Conservation (phyloP, 2,113 vertebrate genomes). For the Chaetorhynchus papuensis region DNA sequence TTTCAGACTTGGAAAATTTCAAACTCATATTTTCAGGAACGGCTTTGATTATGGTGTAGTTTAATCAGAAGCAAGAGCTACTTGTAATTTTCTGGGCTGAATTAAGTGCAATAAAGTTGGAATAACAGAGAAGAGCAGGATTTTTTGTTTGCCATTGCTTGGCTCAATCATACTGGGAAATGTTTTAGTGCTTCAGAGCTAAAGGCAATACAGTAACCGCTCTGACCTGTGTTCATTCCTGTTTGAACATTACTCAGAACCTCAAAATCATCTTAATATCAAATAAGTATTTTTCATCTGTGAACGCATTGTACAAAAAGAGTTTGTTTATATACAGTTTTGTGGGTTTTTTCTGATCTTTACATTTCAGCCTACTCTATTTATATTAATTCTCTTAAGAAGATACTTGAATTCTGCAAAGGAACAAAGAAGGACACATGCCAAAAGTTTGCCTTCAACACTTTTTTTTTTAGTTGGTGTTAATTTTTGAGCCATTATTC, state of each 20-base stretch:
- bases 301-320: background rate
- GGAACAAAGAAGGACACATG: background rate
- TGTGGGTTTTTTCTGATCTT: background rate
- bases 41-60: background rate
- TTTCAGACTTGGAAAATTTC: background rate
- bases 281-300: background rate
- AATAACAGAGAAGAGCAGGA: background rate
- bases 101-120: background rate
- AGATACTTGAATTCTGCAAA: background rate
- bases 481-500: slow-evolving; percentile 8
- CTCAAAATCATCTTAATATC: background rate
- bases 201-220: background rate
- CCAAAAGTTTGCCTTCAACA: background rate
- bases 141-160: background rate
- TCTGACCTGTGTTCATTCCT: background rate
- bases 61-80: background rate
- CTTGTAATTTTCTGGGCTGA: background rate
- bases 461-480: background rate
- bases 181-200: background rate
- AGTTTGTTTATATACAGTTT: background rate
- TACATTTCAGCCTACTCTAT: background rate
- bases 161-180: background rate
- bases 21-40: background rate
- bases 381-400: background rate
- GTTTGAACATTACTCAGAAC: background rate